phyloP scores from a whole-genome alignment of 2,888 invertebrate genomes.

The Synanthedon vespiformis region DNA sequence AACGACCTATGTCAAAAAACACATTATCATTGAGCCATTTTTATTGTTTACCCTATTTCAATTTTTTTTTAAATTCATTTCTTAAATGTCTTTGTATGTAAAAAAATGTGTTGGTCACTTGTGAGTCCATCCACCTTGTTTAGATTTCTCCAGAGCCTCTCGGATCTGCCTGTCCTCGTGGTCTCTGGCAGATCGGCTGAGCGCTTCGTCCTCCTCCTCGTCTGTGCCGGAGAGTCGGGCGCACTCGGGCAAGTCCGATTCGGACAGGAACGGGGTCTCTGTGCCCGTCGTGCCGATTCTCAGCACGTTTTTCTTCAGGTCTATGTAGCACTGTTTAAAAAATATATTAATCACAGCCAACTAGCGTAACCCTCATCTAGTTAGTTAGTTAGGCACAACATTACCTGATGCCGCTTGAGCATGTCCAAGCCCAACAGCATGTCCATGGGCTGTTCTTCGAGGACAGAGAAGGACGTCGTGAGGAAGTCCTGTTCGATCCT shows the following conservation, averaged over 20 bases:
- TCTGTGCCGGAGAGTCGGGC: slow-evolving; percentile 80
- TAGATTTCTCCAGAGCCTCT: slow-evolving; percentile 79
- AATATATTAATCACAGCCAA: neutral
- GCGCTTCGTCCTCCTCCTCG: slow-evolving; percentile 76
- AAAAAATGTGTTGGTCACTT: slow-evolving; percentile 32
- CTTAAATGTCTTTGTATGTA: neutral
- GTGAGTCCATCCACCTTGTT: slow-evolving; percentile 54
- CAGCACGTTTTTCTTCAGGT: slow-evolving; percentile 87
- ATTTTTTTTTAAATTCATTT: slow-evolving; percentile 13
- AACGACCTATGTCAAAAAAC: slow-evolving; percentile 5
- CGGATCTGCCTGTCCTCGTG: slow-evolving; percentile 79
- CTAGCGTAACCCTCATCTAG: neutral
- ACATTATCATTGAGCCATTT: slow-evolving; percentile 29
- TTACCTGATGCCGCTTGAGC: slow-evolving; percentile 94
- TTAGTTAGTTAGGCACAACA: too few relatives aligned
- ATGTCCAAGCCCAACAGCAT: slow-evolving; percentile 98
- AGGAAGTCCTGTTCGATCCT: slow-evolving; percentile 94
- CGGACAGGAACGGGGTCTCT: slow-evolving; percentile 88
- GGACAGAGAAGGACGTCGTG: slow-evolving; percentile 95
- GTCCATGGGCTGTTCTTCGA: slow-evolving; percentile 98
- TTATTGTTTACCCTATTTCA: slow-evolving; percentile 29
- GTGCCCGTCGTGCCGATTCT: slow-evolving; percentile 95
- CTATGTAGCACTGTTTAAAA: slow-evolving; percentile 82
- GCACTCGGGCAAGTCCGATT: slow-evolving; percentile 75
- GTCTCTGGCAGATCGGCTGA: slow-evolving; percentile 55